Percentiles rank a stretch among this genome's conserved stretches.
Conservation (phyloP, 2,888 invertebrate genomes). For the Seira musarum region DNA sequence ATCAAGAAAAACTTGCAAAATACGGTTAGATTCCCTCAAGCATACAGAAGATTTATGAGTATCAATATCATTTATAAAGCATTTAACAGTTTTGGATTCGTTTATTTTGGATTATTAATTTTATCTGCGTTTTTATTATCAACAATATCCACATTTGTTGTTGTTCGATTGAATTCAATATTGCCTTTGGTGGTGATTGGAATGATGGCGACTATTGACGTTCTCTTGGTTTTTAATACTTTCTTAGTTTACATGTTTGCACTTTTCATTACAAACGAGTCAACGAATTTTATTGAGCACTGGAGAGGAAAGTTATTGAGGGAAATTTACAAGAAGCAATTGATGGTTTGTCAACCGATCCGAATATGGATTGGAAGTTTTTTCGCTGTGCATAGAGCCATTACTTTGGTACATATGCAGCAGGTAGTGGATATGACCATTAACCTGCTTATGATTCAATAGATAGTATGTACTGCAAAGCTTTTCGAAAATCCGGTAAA, state of each 20-base stretch:
- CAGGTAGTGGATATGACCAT: slow-evolving; percentile 24
- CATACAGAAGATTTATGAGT: not conserved
- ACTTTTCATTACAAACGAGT: slow-evolving; percentile 12
- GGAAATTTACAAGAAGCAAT: not conserved
- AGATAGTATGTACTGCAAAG: too few relatives aligned
- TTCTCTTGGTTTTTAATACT: not conserved
- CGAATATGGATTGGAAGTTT: slow-evolving; percentile 6
- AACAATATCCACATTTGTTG: slow-evolving; percentile 15
- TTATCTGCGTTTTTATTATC: not conserved
- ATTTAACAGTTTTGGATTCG: slow-evolving; percentile 15
- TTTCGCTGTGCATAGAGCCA: not conserved
- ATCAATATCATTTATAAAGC: not conserved
- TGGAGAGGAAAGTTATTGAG: not conserved
- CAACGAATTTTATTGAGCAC: not conserved
- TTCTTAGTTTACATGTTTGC: not conserved
- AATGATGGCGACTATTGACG: slow-evolving; percentile 19
- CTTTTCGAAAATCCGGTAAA: too few relatives aligned
- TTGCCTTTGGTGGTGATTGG: not conserved
- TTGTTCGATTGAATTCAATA: not conserved
- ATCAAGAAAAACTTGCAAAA: not conserved
- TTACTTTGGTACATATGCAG: not conserved
- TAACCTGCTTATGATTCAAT: not conserved
- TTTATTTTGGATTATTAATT: not conserved
- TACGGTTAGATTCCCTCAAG: not conserved
- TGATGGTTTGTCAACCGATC: not conserved